Evolutionary conservation across 2,113 vertebrate species (phyloP), one percentile per base, ranked within the genome.

Genomic region (Oceanites oceanicus): DNA sequence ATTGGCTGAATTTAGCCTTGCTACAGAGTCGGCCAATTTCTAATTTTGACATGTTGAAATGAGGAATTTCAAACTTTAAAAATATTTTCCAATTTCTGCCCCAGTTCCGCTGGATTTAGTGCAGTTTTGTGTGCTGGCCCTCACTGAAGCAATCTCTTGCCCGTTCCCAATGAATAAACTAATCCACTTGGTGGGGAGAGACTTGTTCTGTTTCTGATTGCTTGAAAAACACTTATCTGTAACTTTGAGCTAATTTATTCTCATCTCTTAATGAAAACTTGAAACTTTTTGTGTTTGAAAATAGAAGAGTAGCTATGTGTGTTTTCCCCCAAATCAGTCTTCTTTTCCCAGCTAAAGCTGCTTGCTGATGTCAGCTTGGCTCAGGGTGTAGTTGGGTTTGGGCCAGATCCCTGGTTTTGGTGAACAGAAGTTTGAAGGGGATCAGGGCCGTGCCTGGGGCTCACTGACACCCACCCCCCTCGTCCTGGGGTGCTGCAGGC

Each of bases 401-500:
- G 52, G 53, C 50, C 53, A 61, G 40, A 30, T 71, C 34, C 36
- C 15, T 44, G 42, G 23, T 19, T 85, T 45, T 61, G 62, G 17
- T 45, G 13, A 38, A 8, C 9, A 19, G 15, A 6, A 42, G 34
- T 32, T 75, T 18, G 20, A 42, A 13, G 15, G 23, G 61, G 23
- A 9, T 40, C 11, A 27, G 29, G 34, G 88, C 73, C 7, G 0
- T 11, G 7, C 9, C 8, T 32, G 49, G 63, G 10, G 42, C 44
- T 90, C 11, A 0, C 81, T 77, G 86, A 78, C 91, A 1, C 4
- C 38, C 11, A 5, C n/a, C 38, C 34, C n/a, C 19, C 26, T 7
- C 9, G 5, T 49, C 88, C 62, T 4, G n/a, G 72, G 52, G 17
- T 59, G 34, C 88, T 50, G 36, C 92, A 99, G 99, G 99, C 99